Evolutionary conservation across 2,888 invertebrate genomes (phyloP), one percentile per base, ranked within the genome.

Genomic region (Ectemnius cavifrons): DNA sequence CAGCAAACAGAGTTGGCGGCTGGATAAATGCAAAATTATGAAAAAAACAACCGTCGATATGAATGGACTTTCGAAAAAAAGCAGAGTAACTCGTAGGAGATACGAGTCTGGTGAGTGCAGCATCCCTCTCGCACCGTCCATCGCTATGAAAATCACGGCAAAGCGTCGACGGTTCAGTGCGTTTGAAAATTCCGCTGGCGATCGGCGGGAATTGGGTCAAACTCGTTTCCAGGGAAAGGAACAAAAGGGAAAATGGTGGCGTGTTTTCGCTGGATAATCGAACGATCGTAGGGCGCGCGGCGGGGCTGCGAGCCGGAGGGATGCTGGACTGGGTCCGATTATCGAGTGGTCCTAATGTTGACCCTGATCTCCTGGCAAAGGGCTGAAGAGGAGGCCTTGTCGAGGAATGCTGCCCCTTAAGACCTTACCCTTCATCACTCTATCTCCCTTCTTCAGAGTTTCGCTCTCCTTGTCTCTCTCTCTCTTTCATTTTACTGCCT

Each of bases 401-500:
- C 79, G 80, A 80, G 86, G 86, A 86, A 87, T 87, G 87, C 78
- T 67, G 80, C 79, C 81, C 73, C 85, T 81, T 67, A 73, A 62
- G 72, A 73, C 73, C 58, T 59, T 58, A 57, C 28, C n/a, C 63
- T 37, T 16, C 27, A 47, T 18, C 69, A 66, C 60, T 71, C 45
- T 58, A 49, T 27, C 16, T 59, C 67, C 23, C 37, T 16, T 56
- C 65, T 16, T 58, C 47, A 18, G n/a, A 28, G 45, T 13, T 60
- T 57, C 65, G 20, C 58, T 45, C 23, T 67, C 70, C 65, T 63
- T 66, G 63, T 14, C 6, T 47, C 23, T 77, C 65, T 71, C 73
- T 52, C 61, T 52, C 67, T 61, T 49, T 64, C 23, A 11, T 47
- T 3, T 47, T n/a, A n/a, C 47, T 61, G 14, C 63, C 60, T 27